Percentiles rank a stretch among this genome's conserved stretches.
These are phyloP conservation scores for Bombycilla garrulus DNA, from an alignment of 2,113 vertebrate genomes.

Conservation along the genomic window DNA sequence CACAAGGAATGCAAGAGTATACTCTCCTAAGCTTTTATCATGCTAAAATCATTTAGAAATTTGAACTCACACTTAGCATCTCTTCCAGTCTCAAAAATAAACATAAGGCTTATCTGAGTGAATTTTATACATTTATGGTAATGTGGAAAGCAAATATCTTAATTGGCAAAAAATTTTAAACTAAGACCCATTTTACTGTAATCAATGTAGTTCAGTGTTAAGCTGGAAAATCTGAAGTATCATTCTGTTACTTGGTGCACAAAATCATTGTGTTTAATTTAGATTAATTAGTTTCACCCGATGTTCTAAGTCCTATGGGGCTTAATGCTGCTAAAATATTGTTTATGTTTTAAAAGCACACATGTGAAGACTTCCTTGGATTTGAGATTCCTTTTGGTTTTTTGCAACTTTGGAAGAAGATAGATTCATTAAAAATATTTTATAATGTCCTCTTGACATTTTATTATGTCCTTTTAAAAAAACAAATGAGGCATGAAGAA, in stretches of 20 bases:
- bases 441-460: not conserved
- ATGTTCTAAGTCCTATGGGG: not conserved
- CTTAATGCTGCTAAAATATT: not conserved
- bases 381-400: not conserved
- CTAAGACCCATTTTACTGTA: not conserved
- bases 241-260: not conserved
- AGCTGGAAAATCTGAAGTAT: not conserved
- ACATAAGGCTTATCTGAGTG: not conserved
- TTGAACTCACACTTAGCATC: not conserved
- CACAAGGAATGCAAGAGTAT: not conserved
- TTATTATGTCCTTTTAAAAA: not conserved
- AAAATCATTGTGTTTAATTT: not conserved
- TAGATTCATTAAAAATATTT: not conserved
- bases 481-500: not conserved
- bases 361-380: not conserved
- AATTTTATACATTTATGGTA: not conserved
- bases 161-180: not conserved
- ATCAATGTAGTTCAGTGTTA: not conserved
- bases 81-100: not conserved
- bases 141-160: not conserved
- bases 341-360: not conserved
- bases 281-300: not conserved
- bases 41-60: not conserved
- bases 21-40: not conserved
- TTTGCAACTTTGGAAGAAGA: not conserved